A percentile compares a stretch with the other conserved stretches of the same genome.
These are phyloP conservation scores for Thecocarcelia acutangulata DNA, from an alignment of 2,888 invertebrate species.

Conservation along the genomic window DNA sequence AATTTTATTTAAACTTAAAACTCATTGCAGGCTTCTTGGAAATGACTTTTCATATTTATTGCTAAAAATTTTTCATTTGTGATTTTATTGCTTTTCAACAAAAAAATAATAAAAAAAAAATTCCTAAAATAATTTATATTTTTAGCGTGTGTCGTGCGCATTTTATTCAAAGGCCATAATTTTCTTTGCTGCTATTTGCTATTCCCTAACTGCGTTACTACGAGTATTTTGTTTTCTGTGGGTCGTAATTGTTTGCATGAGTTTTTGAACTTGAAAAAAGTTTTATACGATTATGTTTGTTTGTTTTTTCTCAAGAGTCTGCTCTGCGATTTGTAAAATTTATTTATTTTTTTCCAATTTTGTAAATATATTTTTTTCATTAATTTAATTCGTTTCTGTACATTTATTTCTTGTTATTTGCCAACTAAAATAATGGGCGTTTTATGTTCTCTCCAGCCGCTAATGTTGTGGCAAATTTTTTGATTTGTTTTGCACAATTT, in stretches of 20 bases:
- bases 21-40: neutral
- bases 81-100: slow-evolving; percentile 4
- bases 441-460: slow-evolving; percentile 13
- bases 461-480: slow-evolving; percentile 8
- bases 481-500: slow-evolving; percentile 50
- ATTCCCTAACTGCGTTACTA: slow-evolving; percentile 45
- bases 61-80: neutral
- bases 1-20: no score
- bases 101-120: slow-evolving; percentile 9
- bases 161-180: neutral
- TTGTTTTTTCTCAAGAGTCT: neutral
- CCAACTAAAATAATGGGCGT: slow-evolving; percentile 59
- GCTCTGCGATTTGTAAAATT: slow-evolving; percentile 27
- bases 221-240: slow-evolving; percentile 13
- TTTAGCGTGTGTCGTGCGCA: slow-evolving; percentile 35
- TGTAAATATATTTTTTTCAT: slow-evolving; percentile 16
- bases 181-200: slow-evolving; percentile 3
- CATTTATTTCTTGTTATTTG: slow-evolving; percentile 28
- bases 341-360: slow-evolving; percentile 23
- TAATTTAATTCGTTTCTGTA: slow-evolving; percentile 4
- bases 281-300: neutral
- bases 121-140: slow-evolving; percentile 16
- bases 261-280: slow-evolving; percentile 35
- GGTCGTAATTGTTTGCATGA: neutral
- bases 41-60: neutral